Evolutionary conservation across 1,140 invertebrate genomes (phyloP).

Genomic region (Drosophila pruinosa): DNA sequence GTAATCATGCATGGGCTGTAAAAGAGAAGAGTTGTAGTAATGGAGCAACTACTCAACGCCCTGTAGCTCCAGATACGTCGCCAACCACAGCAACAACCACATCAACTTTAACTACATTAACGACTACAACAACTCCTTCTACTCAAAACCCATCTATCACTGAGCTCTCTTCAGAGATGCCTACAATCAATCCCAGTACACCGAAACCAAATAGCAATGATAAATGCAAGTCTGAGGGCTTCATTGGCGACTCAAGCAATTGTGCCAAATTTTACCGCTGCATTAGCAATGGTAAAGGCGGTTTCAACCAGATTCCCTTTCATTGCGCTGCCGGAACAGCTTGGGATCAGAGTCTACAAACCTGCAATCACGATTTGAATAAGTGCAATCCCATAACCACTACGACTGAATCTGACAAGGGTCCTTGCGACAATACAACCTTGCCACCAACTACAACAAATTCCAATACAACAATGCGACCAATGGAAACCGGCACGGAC

Average conservation of each 20-base stretch:
- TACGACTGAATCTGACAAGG: slow-evolving; percentile 47
- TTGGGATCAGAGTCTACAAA: slow-evolving; percentile 85
- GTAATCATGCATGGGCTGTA: slow-evolving; percentile 85
- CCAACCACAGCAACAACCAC: slow-evolving; percentile 6
- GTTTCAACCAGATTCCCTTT: slow-evolving; percentile 85
- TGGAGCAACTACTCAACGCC: slow-evolving; percentile 16
- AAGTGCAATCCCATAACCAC: slow-evolving; percentile 50
- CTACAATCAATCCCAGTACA: slow-evolving; percentile 10
- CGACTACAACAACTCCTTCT: slow-evolving; percentile 4
- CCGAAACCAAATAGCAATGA: slow-evolving; percentile 5
- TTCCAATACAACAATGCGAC: slow-evolving; percentile 14
- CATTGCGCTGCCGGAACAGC: slow-evolving; percentile 86
- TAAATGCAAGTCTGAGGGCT: slow-evolving; percentile 58
- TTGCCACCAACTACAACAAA: background rate
- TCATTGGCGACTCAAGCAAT: slow-evolving; percentile 81
- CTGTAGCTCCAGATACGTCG: background rate
- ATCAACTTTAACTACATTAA: background rate
- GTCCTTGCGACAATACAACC: slow-evolving; percentile 41
- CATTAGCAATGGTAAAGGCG: slow-evolving; percentile 84
- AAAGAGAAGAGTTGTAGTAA: slow-evolving; percentile 55
- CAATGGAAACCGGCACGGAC: background rate
- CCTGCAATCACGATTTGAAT: slow-evolving; percentile 85
- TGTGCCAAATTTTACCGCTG: slow-evolving; percentile 89
- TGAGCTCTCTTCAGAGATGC: background rate
- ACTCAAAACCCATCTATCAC: background rate